Conservation (phyloP, 2,113 vertebrate species). For the Eublepharis macularius region DNA sequence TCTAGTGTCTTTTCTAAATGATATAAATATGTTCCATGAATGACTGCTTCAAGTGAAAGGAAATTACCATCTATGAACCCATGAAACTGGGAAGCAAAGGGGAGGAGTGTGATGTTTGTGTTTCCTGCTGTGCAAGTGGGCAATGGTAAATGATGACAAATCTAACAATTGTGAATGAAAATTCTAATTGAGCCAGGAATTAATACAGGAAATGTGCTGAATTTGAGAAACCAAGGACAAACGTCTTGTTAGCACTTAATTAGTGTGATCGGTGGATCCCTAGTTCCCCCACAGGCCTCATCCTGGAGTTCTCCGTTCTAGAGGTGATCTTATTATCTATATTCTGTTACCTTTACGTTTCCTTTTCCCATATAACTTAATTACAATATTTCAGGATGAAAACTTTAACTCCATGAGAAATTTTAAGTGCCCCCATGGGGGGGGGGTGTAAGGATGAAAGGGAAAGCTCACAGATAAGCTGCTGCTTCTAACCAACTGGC, state of each 20-base stretch:
- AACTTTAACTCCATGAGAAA: neutral
- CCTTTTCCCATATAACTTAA: slow-evolving; percentile 13
- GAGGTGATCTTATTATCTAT: slow-evolving; percentile 12
- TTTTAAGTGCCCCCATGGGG: neutral
- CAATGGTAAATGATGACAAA: slow-evolving; percentile 14
- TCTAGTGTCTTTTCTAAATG: neutral
- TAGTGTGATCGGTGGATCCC: slow-evolving; percentile 19
- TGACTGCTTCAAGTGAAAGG: neutral
- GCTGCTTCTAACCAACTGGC: neutral
- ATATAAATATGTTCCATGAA: neutral
- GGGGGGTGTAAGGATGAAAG: neutral
- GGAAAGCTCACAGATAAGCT: neutral
- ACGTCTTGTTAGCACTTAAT: slow-evolving; percentile 28
- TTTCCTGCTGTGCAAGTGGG: neutral
- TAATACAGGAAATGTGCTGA: neutral
- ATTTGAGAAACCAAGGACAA: slow-evolving; percentile 23
- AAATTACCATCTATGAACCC: neutral
- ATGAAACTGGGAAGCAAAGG: neutral
- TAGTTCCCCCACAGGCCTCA: slow-evolving; percentile 11
- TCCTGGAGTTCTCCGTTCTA: neutral
- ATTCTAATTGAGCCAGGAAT: slow-evolving; percentile 9
- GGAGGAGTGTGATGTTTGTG: neutral
- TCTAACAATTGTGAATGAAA: slow-evolving; percentile 2
- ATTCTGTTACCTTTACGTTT: neutral
- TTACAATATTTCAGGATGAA: neutral